phyloP scores from a whole-genome alignment of 2,797 vertebrate species.

The Hydrolagus colliei region DNA sequence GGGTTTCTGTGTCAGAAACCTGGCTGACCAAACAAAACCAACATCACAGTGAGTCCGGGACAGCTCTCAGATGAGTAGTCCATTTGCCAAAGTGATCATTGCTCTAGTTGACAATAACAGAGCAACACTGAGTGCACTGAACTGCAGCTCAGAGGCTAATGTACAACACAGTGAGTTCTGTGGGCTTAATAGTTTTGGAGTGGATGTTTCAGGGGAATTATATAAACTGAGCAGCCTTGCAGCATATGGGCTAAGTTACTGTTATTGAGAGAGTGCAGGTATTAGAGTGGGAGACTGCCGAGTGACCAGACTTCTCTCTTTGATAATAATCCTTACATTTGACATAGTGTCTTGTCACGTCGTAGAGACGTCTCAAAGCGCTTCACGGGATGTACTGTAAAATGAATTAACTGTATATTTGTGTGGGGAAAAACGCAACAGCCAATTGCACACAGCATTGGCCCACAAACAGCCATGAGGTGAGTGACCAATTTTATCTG shows the following conservation, averaged over 20 bases:
- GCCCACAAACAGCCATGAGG: no score
- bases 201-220: background rate
- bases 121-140: background rate
- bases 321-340: no score
- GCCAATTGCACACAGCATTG: no score
- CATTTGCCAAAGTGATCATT: background rate
- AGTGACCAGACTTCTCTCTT: no score
- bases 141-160: background rate
- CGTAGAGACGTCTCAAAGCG: no score
- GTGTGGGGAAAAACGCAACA: no score
- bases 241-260: background rate
- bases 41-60: background rate
- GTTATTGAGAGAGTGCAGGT: background rate
- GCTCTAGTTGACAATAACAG: background rate
- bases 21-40: no score
- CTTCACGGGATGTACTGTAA: no score
- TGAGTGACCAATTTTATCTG: no score
- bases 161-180: background rate
- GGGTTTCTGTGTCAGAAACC: no score
- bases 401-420: no score
- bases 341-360: no score
- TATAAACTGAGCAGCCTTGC: background rate
- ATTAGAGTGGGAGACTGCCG: background rate
- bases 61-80: background rate
- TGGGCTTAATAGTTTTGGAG: background rate